Conservation (phyloP, 2,888 invertebrate species). For the Calameuta pallipes region DNA sequence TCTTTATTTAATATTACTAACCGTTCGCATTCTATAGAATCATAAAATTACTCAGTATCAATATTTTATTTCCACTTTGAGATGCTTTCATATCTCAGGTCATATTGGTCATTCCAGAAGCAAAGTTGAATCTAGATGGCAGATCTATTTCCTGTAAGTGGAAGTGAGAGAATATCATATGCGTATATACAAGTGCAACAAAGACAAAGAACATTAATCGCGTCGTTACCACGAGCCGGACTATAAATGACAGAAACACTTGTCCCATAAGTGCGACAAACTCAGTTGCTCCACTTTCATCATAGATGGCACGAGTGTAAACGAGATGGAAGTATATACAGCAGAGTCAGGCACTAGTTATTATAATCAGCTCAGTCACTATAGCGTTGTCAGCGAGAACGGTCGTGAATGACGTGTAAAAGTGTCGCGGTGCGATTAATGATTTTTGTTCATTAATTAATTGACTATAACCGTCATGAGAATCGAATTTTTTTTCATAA, state of each 20-base stretch:
- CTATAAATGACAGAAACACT: neutral
- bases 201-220: too few relatives aligned
- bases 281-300: neutral
- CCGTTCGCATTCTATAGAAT: neutral
- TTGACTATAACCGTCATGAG: neutral
- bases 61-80: neutral
- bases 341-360: neutral
- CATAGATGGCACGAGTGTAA: neutral
- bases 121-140: neutral
- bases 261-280: neutral
- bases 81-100: neutral
- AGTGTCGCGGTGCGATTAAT: neutral
- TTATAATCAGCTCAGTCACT: conserved; percentile 1
- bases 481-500: neutral
- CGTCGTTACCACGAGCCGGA: neutral
- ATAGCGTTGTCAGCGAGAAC: conserved; percentile 1
- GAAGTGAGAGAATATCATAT: neutral
- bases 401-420: conserved; percentile 1
- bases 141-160: neutral
- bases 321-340: neutral
- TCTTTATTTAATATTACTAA: neutral
- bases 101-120: neutral
- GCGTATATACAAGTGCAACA: too few relatives aligned
- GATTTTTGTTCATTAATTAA: neutral
- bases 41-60: neutral